phyloP scores from a whole-genome alignment of 2,113 vertebrate genomes.

The Melanotaenia duboulayi region DNA sequence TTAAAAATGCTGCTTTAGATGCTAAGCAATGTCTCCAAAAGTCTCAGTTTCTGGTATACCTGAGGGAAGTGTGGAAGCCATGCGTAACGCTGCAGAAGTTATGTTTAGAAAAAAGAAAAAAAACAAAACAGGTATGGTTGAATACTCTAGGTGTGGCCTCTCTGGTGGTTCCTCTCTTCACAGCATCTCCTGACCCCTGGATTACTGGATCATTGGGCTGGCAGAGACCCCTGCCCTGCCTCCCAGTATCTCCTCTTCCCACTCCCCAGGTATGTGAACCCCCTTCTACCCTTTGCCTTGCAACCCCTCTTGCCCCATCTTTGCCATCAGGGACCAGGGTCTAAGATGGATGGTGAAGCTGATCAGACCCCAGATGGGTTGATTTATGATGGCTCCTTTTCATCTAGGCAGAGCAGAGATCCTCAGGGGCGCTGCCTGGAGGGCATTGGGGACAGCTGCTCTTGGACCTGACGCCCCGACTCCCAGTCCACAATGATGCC shows the following conservation, averaged over 20 bases:
- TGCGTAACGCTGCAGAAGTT: neutral
- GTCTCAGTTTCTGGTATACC: no score
- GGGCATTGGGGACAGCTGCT: slow-evolving; percentile 85
- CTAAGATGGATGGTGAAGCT: slow-evolving; percentile 85
- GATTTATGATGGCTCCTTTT: slow-evolving; percentile 93
- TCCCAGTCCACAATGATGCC: slow-evolving; percentile 85
- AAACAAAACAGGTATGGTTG: neutral
- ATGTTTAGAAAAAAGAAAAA: neutral
- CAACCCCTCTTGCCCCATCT: slow-evolving; percentile 77
- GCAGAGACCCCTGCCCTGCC: slow-evolving; percentile 42
- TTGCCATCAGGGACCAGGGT: slow-evolving; percentile 76
- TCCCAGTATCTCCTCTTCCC: slow-evolving; percentile 30
- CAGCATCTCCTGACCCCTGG: slow-evolving; percentile 39
- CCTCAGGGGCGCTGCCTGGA: slow-evolving; percentile 85
- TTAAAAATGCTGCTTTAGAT: no score
- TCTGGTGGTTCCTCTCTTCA: slow-evolving; percentile 51
- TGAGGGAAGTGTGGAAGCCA: no score
- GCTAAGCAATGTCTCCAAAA: no score
- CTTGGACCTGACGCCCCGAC: slow-evolving; percentile 85
- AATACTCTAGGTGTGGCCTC: slow-evolving; percentile 42
- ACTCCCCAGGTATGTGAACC: slow-evolving; percentile 66
- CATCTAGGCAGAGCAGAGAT: slow-evolving; percentile 81
- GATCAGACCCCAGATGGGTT: slow-evolving; percentile 85
- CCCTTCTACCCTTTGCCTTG: slow-evolving; percentile 41
- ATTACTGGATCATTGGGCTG: slow-evolving; percentile 55